Evolutionary conservation across 2,113 vertebrate genomes (phyloP).

Genomic region (Neolamprologus devosi): DNA sequence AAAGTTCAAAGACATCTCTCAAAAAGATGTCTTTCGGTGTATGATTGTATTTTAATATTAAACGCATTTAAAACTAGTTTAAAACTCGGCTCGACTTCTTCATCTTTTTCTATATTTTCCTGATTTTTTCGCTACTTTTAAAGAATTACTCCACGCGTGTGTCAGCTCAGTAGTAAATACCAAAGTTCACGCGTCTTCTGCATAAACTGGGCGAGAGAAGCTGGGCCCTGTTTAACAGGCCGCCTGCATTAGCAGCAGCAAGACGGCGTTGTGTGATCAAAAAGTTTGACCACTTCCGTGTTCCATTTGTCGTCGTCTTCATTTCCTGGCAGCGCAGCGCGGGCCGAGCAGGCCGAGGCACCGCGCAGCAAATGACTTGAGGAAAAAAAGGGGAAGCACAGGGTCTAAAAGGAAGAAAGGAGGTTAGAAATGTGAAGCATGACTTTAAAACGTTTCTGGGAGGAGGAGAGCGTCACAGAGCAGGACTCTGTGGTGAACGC

Average conservation of each 20-base stretch:
- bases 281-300: constrained; percentile 64
- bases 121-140: not conserved
- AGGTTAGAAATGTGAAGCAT: constrained; percentile 22
- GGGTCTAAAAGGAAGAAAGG: constrained; percentile 51
- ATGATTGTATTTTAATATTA: accelerated
- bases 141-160: accelerated
- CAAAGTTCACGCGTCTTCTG: not conserved
- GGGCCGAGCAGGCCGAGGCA: not conserved
- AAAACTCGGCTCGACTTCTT: not conserved
- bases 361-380: not conserved
- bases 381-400: constrained; percentile 46
- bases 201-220: not conserved
- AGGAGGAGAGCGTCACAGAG: not conserved
- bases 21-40: accelerated
- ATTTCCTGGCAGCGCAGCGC: constrained; percentile 39
- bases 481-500: not conserved
- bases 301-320: constrained; percentile 54
- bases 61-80: not conserved
- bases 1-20: not conserved
- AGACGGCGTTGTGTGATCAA: not conserved
- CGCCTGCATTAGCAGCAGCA: not conserved
- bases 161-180: not conserved
- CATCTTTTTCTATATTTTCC: not conserved
- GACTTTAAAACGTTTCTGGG: not conserved
- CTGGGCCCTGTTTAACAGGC: not conserved